phyloP scores from a whole-genome alignment of 1,140 invertebrate genomes.

The Bombyx mori region DNA sequence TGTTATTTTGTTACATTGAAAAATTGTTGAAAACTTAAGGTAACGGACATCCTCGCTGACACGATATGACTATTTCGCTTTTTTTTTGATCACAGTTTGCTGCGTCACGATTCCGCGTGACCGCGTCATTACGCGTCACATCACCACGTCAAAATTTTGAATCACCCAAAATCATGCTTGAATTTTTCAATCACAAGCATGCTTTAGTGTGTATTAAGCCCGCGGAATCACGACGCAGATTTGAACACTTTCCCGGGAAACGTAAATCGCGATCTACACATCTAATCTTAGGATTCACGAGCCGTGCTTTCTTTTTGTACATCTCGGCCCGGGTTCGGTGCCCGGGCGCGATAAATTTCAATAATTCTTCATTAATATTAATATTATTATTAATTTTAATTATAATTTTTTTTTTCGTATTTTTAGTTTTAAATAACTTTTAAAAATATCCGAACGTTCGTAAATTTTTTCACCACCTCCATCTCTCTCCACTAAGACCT shows the following conservation, averaged over 20 bases:
- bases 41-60: too few species aligned
- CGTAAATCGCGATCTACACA: slow-evolving; percentile 57
- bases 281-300: slow-evolving; percentile 65
- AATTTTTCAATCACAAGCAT: slow-evolving; percentile 6
- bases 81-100: slow-evolving; percentile 60
- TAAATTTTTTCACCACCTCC: slow-evolving; percentile 50
- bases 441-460: slow-evolving; percentile 63
- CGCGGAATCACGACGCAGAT: slow-evolving; percentile 9
- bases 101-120: background rate
- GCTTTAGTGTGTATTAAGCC: background rate
- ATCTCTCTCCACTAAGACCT: slow-evolving; percentile 56
- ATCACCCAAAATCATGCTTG: background rate
- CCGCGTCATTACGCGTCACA: background rate
- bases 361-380: too few species aligned
- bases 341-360: slow-evolving; percentile 32
- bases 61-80: too few species aligned
- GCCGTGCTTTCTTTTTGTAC: slow-evolving; percentile 66
- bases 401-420: too few species aligned
- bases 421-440: slow-evolving; percentile 61
- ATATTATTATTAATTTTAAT: too few species aligned
- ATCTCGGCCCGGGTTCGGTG: slow-evolving; percentile 48
- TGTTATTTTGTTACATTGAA: background rate
- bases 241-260: slow-evolving; percentile 69
- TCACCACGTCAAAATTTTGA: background rate
- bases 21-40: too few species aligned